Base-by-base conservation (phyloP, 2,888 invertebrate species). In the Phyllotreta cruciferae region DNA sequence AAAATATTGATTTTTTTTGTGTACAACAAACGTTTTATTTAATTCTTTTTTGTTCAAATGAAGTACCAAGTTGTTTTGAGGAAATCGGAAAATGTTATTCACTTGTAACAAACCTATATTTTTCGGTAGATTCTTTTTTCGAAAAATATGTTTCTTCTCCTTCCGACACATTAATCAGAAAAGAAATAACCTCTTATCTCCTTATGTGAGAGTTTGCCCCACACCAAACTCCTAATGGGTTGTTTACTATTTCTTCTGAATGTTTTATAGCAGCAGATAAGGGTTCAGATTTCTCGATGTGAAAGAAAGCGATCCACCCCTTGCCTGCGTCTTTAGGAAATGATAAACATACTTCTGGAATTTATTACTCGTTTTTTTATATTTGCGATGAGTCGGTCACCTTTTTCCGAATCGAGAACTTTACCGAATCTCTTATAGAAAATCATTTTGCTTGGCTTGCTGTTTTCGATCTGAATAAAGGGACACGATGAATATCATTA, bases 101-200 rank as follows among this genome's bases (percentile, higher is more conserved):
- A 24, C 24, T 24, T 24, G 24, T 24, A 24, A 24, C 24, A 24
- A 24, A 36, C 41, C 50, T 58, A 58, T 35, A 58, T 50, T 50
- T 58, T 36, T 52, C 13, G 50, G 10, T 34, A 39, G 24, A 49
- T 56, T 35, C 36, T 49, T 57, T 57, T 41, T 56, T 14, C 10
- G 11, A 47, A 55, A 58, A 63, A 63, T 63, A 63, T 60, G 63
- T 62, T 62, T 54, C 57, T 49, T 37, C 24, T 54, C 52, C 47
- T 64, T 66, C 66, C 62, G 47, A 62, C 53, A 62, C 67, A 64
- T 66, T 66, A 55, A 61, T 52, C 62, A 56, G 52, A 60, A 62
- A 62, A 60, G 62, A 64, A 64, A 62, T 62, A 66, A 64, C 58
- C 54, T 66, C 56, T 66, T 64, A 64, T 66, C 63, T 66, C 56